A percentile compares a stretch with the other conserved stretches of the same genome.
phyloP scores from a whole-genome alignment of 1,140 invertebrate genomes.

The Sweltsa coloradensis region DNA sequence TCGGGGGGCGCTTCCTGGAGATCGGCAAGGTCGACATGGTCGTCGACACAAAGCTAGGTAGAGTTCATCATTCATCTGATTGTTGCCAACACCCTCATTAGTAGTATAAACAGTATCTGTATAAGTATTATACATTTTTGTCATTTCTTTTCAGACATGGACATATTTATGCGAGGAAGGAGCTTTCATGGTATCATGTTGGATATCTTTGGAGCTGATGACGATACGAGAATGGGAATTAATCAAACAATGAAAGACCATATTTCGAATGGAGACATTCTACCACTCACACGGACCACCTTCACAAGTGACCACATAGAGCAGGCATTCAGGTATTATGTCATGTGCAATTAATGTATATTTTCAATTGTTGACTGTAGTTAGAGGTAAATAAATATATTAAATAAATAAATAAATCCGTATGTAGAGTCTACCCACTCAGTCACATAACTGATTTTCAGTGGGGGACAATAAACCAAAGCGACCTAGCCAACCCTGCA shows the following conservation, averaged over 20 bases:
- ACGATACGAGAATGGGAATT: conserved; percentile 35
- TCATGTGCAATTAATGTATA: too few relatives aligned
- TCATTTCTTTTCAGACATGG: conserved; percentile 3
- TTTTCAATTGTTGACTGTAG: too few relatives aligned
- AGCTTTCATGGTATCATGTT: conserved; percentile 81
- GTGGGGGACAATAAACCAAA: too few relatives aligned
- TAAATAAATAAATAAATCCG: too few relatives aligned
- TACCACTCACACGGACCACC: conserved; percentile 43
- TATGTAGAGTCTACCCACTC: too few relatives aligned
- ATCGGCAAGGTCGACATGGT: conserved; percentile 65
- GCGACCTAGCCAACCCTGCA: too few relatives aligned
- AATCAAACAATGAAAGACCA: conserved; percentile 42
- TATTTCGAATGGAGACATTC: conserved; percentile 49
- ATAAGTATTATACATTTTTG: too few relatives aligned
- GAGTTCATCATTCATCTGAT: too few relatives aligned
- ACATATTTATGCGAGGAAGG: conserved; percentile 40
- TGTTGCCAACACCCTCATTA: too few relatives aligned
- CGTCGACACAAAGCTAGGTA: conserved; percentile 49
- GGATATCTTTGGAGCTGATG: conserved; percentile 73
- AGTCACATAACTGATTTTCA: too few relatives aligned
- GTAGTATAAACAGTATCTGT: too few relatives aligned
- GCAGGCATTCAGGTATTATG: conserved; percentile 45
- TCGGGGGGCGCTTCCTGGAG: conserved; percentile 56
- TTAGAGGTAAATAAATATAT: too few relatives aligned
- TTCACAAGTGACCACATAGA: conserved; percentile 48